These are phyloP conservation scores for Neoarius graeffei DNA, from an alignment of 2,113 vertebrate genomes.

Conservation along the genomic window DNA sequence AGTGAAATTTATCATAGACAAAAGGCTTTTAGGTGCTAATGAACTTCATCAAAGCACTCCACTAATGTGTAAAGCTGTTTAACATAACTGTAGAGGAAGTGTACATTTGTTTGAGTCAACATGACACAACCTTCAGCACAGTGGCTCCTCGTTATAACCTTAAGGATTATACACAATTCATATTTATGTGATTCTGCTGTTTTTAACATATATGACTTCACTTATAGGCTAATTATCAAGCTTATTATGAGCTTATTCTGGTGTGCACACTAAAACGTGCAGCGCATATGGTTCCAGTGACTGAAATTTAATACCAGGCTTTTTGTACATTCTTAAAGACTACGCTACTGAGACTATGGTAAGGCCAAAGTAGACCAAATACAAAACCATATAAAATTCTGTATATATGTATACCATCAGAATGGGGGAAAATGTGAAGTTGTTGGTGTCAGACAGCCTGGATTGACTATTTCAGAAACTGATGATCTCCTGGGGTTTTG, in stretches of 20 bases:
- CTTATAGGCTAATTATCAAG: background rate
- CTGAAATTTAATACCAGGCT: background rate
- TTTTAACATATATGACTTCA: background rate
- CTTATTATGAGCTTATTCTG: background rate
- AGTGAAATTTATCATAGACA: conserved; percentile 22
- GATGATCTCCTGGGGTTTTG: too few relatives aligned
- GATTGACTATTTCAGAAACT: background rate
- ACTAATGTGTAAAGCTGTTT: conserved; percentile 8
- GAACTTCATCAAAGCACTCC: conserved; percentile 38
- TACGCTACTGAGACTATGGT: background rate
- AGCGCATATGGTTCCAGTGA: background rate
- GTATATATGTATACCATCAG: background rate
- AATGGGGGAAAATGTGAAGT: background rate
- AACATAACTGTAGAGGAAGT: background rate
- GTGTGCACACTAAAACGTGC: background rate
- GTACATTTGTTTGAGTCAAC: background rate
- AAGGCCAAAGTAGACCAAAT: background rate
- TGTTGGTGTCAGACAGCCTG: background rate
- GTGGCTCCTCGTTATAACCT: background rate
- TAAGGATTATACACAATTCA: background rate
- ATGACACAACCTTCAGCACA: background rate
- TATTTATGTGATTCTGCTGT: background rate
- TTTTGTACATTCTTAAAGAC: too few relatives aligned
- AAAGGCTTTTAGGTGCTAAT: conserved; percentile 51
- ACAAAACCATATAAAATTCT: background rate